phyloP scores from a whole-genome alignment of 1,140 invertebrate species.

The Drosophila setifemur region DNA sequence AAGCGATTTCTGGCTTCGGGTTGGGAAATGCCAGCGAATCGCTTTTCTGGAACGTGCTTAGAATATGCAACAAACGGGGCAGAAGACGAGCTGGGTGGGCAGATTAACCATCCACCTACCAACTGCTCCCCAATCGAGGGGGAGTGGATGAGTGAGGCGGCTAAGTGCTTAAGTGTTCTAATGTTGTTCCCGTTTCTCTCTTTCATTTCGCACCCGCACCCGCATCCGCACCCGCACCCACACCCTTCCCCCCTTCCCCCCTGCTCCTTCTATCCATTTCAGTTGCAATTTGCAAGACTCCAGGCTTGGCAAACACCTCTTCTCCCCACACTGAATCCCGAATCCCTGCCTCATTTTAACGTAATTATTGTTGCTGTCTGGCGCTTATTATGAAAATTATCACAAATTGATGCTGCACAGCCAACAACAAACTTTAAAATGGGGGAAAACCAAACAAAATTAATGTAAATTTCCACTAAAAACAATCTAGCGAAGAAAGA shows the following conservation, averaged over 20 bases:
- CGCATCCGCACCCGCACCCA: too few species aligned
- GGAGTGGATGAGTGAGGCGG: neutral
- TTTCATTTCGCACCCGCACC: slow-evolving; percentile 19
- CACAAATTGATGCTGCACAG: slow-evolving; percentile 43
- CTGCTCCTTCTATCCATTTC: slow-evolving; percentile 1
- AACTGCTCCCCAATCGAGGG: slow-evolving; percentile 16
- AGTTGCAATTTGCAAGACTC: slow-evolving; percentile 48
- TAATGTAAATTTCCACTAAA: slow-evolving; percentile 32
- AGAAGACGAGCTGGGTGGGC: neutral
- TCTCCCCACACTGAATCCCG: slow-evolving; percentile 20
- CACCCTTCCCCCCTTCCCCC: neutral
- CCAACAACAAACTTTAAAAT: slow-evolving; percentile 31
- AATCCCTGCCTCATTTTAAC: slow-evolving; percentile 47
- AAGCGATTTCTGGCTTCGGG: slow-evolving; percentile 39
- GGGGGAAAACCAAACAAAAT: slow-evolving; percentile 18
- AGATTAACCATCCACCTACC: slow-evolving; percentile 28
- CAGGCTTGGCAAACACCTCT: too few species aligned
- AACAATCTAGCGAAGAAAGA: slow-evolving; percentile 27
- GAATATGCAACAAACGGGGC: slow-evolving; percentile 33
- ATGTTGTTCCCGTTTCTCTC: slow-evolving; percentile 64
- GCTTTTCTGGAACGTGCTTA: slow-evolving; percentile 53
- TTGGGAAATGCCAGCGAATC: slow-evolving; percentile 50
- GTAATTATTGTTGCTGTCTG: slow-evolving; percentile 65
- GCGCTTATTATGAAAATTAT: slow-evolving; percentile 69
- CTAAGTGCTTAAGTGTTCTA: slow-evolving; percentile 77